phyloP scores from a whole-genome alignment of 2,888 invertebrate genomes.

The Synergus laeviventris region DNA sequence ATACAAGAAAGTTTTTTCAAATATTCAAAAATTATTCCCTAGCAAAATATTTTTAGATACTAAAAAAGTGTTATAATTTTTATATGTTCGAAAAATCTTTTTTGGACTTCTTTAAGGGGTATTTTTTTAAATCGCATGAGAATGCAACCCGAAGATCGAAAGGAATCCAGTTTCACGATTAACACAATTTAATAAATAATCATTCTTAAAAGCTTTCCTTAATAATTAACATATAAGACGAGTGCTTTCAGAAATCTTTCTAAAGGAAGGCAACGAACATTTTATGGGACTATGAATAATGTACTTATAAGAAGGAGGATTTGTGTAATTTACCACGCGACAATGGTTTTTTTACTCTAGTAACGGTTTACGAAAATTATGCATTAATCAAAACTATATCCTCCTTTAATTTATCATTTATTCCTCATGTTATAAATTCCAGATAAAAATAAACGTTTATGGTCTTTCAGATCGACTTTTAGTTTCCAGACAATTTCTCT shows the following conservation, averaged over 20 bases:
- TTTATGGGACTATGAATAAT: background rate
- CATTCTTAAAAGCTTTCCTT: background rate
- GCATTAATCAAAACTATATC: background rate
- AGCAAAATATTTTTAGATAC: background rate
- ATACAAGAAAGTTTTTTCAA: conserved; percentile 8
- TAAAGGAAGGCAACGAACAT: background rate
- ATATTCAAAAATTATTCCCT: background rate
- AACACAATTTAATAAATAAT: background rate
- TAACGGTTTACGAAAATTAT: background rate
- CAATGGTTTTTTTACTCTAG: background rate
- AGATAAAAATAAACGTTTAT: conserved; percentile 1
- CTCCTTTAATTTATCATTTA: background rate
- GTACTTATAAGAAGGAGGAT: background rate
- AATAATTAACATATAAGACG: background rate
- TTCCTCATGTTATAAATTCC: background rate
- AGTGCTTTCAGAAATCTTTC: background rate
- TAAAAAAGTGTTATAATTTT: background rate
- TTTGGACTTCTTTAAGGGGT: background rate
- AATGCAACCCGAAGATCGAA: background rate
- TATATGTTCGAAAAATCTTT: background rate
- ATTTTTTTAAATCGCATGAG: background rate
- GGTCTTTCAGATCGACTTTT: conserved; percentile 26
- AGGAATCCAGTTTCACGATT: background rate
- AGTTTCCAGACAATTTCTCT: background rate
- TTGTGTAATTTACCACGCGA: background rate